A percentile compares a stretch with the other conserved stretches of the same genome.
These are phyloP conservation scores for Ophion ventricosus DNA, from an alignment of 2,888 invertebrate genomes.

Conservation along the genomic window DNA sequence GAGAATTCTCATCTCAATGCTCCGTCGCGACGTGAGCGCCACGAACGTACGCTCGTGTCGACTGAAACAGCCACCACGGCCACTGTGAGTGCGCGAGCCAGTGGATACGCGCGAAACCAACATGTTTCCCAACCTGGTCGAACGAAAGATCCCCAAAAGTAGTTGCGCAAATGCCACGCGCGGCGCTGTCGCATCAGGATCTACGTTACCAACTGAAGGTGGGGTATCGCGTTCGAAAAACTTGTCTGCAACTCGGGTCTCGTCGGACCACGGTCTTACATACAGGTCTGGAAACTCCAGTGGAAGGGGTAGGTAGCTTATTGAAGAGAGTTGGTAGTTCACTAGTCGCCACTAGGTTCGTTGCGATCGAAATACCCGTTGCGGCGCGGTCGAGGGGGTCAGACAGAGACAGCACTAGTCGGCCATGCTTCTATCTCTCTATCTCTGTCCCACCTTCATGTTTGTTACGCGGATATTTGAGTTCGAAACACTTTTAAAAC, in stretches of 20 bases:
- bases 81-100: background rate
- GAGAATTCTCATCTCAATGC: conserved; percentile 50
- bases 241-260: background rate
- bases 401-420: too few relatives aligned
- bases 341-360: too few relatives aligned
- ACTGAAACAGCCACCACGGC: conserved; percentile 16
- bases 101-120: background rate
- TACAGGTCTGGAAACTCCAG: too few relatives aligned
- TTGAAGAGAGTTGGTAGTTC: too few relatives aligned
- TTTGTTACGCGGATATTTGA: too few relatives aligned
- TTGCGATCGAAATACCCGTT: too few relatives aligned
- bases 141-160: conserved; percentile 5
- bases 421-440: too few relatives aligned
- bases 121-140: background rate
- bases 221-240: background rate
- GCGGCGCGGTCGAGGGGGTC: too few relatives aligned
- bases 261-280: too few relatives aligned
- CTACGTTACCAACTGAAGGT: background rate
- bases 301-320: too few relatives aligned
- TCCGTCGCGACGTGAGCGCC: conserved; percentile 40
- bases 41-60: conserved; percentile 3
- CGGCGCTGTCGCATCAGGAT: background rate
- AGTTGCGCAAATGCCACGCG: background rate
- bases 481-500: too few relatives aligned
- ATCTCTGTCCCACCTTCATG: too few relatives aligned